Conservation (phyloP, 2,797 vertebrate species). For the Pelobates cultripes region DNA sequence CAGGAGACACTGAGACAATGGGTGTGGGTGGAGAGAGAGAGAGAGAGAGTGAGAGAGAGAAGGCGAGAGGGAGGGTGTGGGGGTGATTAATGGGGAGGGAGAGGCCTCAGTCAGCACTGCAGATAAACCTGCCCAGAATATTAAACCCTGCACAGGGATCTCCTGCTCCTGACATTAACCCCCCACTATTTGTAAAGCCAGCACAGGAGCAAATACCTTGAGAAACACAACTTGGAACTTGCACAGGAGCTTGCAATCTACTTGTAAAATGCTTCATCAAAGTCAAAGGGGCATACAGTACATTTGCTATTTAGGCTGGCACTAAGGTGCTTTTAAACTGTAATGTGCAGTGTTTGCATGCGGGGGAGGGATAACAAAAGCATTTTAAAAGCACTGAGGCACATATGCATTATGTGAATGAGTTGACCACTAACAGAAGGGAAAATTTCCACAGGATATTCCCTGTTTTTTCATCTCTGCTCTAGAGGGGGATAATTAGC, state of each 20-base stretch:
- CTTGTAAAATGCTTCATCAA: neutral
- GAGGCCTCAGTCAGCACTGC: conserved; percentile 70
- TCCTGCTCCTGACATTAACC: conserved; percentile 18
- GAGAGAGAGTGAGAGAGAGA: neutral
- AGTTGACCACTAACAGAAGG: neutral
- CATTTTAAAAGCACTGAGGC: neutral
- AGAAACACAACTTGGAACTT: too few species aligned
- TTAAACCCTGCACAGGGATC: conserved; percentile 68
- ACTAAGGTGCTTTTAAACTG: neutral
- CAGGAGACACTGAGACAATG: conserved; percentile 34
- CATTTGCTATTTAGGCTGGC: neutral
- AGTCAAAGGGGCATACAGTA: neutral
- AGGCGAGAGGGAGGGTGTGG: conserved; percentile 32
- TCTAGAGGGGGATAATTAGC: neutral
- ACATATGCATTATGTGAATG: neutral
- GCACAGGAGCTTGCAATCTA: neutral
- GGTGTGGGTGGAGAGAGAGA: conserved; percentile 44
- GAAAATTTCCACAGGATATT: neutral
- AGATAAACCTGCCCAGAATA: conserved; percentile 89
- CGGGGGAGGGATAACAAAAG: neutral
- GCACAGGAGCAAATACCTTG: neutral
- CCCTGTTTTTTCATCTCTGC: neutral
- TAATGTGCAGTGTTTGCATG: neutral
- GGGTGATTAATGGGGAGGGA: conserved; percentile 56
- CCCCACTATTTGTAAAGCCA: neutral